Conservation (phyloP, 2,113 vertebrate genomes). For the Eulacestoma nigropectus region DNA sequence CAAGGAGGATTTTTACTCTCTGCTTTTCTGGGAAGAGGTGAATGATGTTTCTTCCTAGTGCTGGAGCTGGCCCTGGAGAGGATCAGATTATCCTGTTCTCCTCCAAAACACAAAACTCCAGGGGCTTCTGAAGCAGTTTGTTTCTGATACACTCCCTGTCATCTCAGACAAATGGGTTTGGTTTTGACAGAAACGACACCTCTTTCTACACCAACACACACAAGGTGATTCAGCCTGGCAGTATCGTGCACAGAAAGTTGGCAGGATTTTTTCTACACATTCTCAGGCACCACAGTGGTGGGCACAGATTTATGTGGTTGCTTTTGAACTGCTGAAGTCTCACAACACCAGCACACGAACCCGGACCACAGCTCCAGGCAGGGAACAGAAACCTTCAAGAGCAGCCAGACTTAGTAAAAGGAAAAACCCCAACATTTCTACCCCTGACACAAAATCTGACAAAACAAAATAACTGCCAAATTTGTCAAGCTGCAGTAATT, state of each 20-base stretch:
- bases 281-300: background rate
- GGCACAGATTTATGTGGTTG: background rate
- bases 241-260: rapidly evolving
- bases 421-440: background rate
- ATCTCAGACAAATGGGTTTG: background rate
- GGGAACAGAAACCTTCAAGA: background rate
- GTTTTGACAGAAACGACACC: background rate
- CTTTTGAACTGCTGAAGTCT: background rate
- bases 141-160: background rate
- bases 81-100: background rate
- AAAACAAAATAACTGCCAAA: background rate
- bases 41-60: background rate
- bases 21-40: background rate
- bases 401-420: background rate
- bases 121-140: background rate
- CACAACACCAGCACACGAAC: background rate
- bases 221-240: background rate
- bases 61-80: background rate
- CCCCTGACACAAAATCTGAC: background rate
- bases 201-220: background rate
- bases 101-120: background rate
- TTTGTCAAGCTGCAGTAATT: background rate
- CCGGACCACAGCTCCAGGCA: rapidly evolving
- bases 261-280: background rate
- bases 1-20: background rate